Evolutionary conservation across 2,888 invertebrate species (phyloP), one percentile per base, ranked within the genome.

Genomic region (Polylopha cassiicola): DNA sequence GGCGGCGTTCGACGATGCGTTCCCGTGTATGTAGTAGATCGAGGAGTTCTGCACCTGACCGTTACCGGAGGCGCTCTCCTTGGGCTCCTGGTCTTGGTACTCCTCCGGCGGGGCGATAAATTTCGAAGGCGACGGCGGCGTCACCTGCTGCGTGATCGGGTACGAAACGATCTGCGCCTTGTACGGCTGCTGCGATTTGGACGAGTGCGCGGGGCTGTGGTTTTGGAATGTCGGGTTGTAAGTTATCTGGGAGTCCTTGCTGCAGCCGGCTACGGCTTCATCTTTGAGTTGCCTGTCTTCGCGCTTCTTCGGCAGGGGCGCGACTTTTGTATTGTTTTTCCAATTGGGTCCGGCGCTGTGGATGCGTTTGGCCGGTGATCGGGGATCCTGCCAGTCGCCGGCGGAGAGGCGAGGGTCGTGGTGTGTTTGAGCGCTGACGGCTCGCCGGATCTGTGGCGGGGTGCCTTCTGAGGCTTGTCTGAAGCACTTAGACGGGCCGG

Each of bases 201-300:
- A 65, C 1, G 75, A 67, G 50, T 85, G 85, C 6, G 85, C 81
- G 21, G 86, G 86, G 57, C 86, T 86, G 52, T 85, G 84, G 2
- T 78, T 82, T 64, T 86, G 86, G 81, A 86, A 86, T 79, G 86
- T 85, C 38, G 86, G 86, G 47, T 86, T 86, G 47, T 70, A 85
- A 1, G 85, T 86, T 29, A 86, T 78, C 51, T 86, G 86, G 1
- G 85, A 85, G 28, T 86, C 85, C 51, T 69, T 76, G 44, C 62
- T 65, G 22, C 69, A 60, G 7, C 59, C 67, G 18, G 61, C 56
- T 6, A 47, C 39, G 70, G 52, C 46, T 61, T 31, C 53, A 50
- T 69, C 65, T 73, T 51, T 65, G 73, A 56, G 58, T 60, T 49
- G 75, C 78, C 44, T 69, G 73, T 13, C 51, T 63, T 78, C 77